These are phyloP conservation scores for Heliocidaris erythrogramma DNA, from an alignment of 35 echinoderm and acorn worm species.

Conservation along the genomic window DNA sequence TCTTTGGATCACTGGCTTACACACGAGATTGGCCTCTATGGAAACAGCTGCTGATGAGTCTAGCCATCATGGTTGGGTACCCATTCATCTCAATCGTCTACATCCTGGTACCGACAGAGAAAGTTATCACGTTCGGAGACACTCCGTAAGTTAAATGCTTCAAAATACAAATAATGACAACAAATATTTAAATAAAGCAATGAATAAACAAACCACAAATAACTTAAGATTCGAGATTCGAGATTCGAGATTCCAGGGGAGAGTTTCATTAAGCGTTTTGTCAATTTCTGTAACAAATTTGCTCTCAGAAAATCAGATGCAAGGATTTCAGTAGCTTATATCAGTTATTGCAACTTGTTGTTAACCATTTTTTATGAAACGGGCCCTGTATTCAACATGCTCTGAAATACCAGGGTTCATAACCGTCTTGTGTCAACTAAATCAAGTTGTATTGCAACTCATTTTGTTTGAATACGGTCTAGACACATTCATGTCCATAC, in stretches of 20 bases:
- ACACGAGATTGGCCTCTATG: conserved; percentile 63
- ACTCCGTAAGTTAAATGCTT: conserved; percentile 77
- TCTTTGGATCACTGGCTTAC: conserved; percentile 70
- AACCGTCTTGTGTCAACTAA: neutral
- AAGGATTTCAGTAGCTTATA: too few relatives aligned
- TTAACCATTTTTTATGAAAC: too few relatives aligned
- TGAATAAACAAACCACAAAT: too few relatives aligned
- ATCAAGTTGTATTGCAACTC: too few relatives aligned
- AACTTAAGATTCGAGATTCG: too few relatives aligned
- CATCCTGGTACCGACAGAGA: conserved; percentile 48
- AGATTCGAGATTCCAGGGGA: neutral
- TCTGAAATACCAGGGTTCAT: neutral
- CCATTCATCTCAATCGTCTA: conserved; percentile 77
- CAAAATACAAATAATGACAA: too few relatives aligned
- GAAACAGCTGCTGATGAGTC: conserved; percentile 51
- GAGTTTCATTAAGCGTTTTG: too few relatives aligned
- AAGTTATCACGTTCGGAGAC: conserved; percentile 60
- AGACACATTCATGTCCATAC: too few relatives aligned
- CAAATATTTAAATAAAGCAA: neutral
- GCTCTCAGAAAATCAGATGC: too few relatives aligned
- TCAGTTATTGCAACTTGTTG: too few relatives aligned
- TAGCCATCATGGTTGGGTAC: conserved; percentile 68
- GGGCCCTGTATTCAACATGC: neutral
- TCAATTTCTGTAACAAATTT: too few relatives aligned
- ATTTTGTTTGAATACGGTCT: too few relatives aligned